These are phyloP conservation scores for Aspiorhynchus laticeps DNA, from an alignment of 2,113 vertebrate genomes.

Conservation along the genomic window DNA sequence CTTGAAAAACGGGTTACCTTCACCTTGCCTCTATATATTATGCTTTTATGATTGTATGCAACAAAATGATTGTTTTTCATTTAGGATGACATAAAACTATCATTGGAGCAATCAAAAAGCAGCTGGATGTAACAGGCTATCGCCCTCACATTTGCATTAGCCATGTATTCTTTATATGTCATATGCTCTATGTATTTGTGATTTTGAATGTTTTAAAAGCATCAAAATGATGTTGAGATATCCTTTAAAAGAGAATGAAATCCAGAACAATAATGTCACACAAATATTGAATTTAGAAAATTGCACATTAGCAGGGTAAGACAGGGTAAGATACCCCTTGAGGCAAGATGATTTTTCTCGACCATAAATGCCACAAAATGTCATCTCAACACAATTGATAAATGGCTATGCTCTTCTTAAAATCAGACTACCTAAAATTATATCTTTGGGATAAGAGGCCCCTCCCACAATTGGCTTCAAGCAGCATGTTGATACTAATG, in stretches of 20 bases:
- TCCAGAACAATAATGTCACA: background rate
- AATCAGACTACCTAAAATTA: background rate
- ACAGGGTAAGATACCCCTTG: background rate
- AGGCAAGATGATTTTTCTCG: background rate
- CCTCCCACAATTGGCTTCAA: background rate
- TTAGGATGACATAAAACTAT: background rate
- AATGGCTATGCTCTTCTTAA: background rate
- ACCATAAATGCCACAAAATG: too few relatives aligned
- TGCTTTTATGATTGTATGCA: slow-evolving; percentile 39
- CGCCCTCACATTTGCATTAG: background rate
- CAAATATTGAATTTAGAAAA: background rate
- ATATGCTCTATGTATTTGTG: background rate
- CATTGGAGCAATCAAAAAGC: background rate
- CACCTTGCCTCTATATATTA: background rate
- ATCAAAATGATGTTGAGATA: slow-evolving; percentile 5
- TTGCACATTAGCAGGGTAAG: background rate
- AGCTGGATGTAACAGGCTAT: slow-evolving; percentile 4
- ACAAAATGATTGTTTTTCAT: slow-evolving; percentile 15
- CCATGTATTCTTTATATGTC: background rate
- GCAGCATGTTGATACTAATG: background rate
- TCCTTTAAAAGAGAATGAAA: background rate
- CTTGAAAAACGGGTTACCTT: background rate
- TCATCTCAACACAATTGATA: too few relatives aligned
- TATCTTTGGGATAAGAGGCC: background rate
- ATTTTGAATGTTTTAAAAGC: slow-evolving; percentile 23